These are phyloP conservation scores for Catotricha subobsoleta DNA, from an alignment of 2,888 invertebrate species.

Conservation along the genomic window DNA sequence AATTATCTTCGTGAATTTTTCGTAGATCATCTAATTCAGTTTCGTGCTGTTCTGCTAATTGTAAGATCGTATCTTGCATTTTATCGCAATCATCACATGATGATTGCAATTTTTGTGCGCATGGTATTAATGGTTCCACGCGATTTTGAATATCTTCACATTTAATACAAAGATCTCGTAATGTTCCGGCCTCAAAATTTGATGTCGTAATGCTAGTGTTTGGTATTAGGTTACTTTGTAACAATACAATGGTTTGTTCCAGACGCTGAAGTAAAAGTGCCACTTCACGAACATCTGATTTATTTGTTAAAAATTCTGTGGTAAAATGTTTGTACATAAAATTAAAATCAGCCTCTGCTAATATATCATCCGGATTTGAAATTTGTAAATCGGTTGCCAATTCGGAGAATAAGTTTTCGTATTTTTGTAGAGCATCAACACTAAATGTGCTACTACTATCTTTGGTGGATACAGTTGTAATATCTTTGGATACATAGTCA, in stretches of 20 bases:
- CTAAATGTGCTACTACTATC: slow-evolving; percentile 14
- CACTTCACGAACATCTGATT: slow-evolving; percentile 19
- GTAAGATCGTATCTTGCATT: slow-evolving; percentile 29
- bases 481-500: slow-evolving; percentile 23
- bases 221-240: slow-evolving; percentile 17
- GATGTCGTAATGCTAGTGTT: slow-evolving; percentile 17
- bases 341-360: slow-evolving; percentile 23
- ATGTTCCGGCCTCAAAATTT: slow-evolving; percentile 21
- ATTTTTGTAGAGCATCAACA: slow-evolving; percentile 20
- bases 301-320: slow-evolving; percentile 20
- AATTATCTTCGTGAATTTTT: slow-evolving; percentile 23
- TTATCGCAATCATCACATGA: slow-evolving; percentile 32
- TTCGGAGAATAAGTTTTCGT: slow-evolving; percentile 23
- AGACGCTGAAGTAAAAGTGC: slow-evolving; percentile 19
- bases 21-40: slow-evolving; percentile 26
- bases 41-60: slow-evolving; percentile 26
- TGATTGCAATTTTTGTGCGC: slow-evolving; percentile 20
- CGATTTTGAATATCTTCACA: slow-evolving; percentile 37
- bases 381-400: slow-evolving; percentile 21
- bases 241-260: slow-evolving; percentile 19
- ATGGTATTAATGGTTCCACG: slow-evolving; percentile 30
- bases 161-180: slow-evolving; percentile 37
- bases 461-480: slow-evolving; percentile 4
- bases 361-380: slow-evolving; percentile 21
- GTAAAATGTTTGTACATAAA: slow-evolving; percentile 23